Percentiles rank a stretch among this genome's conserved stretches.
Evolutionary conservation across 2,797 vertebrate species (phyloP).

Genomic region (Pogoniulus pusillus): DNA sequence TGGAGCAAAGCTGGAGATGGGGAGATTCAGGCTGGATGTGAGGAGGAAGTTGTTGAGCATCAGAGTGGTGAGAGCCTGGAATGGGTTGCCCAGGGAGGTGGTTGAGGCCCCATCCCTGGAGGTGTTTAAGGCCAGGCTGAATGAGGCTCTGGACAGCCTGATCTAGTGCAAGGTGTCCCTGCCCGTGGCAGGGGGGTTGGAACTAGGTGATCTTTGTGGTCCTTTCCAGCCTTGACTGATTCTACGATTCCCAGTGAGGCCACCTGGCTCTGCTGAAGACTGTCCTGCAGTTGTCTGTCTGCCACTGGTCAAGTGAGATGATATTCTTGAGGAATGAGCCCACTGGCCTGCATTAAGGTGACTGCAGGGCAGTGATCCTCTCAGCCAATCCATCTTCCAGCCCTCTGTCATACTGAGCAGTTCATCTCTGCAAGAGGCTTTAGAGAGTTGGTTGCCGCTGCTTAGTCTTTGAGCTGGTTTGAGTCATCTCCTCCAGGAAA

Average conservation of each 20-base stretch:
- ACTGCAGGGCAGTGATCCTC: not conserved
- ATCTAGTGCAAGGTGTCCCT: too few relatives aligned
- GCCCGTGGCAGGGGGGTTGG: too few relatives aligned
- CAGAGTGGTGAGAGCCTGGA: too few relatives aligned
- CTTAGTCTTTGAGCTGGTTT: not conserved
- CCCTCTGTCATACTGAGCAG: not conserved
- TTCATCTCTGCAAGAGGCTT: not conserved
- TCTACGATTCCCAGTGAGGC: not conserved
- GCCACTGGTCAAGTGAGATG: not conserved
- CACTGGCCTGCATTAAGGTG: not conserved
- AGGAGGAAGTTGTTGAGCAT: too few relatives aligned
- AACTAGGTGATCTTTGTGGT: too few relatives aligned
- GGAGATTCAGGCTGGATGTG: too few relatives aligned
- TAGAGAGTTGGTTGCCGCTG: not conserved
- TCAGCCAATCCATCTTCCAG: not conserved
- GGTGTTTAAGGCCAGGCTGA: too few relatives aligned
- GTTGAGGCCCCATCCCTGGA: too few relatives aligned
- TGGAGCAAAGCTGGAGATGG: too few relatives aligned
- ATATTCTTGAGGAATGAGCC: not conserved
- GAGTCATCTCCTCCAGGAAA: slow-evolving; percentile 38
- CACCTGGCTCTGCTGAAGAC: not conserved
- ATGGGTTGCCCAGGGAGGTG: too few relatives aligned
- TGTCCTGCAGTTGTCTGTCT: not conserved
- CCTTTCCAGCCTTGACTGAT: too few relatives aligned
- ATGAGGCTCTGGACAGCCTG: too few relatives aligned